phyloP scores from a whole-genome alignment of 2,797 vertebrate species.

The Xenentodon cancila region DNA sequence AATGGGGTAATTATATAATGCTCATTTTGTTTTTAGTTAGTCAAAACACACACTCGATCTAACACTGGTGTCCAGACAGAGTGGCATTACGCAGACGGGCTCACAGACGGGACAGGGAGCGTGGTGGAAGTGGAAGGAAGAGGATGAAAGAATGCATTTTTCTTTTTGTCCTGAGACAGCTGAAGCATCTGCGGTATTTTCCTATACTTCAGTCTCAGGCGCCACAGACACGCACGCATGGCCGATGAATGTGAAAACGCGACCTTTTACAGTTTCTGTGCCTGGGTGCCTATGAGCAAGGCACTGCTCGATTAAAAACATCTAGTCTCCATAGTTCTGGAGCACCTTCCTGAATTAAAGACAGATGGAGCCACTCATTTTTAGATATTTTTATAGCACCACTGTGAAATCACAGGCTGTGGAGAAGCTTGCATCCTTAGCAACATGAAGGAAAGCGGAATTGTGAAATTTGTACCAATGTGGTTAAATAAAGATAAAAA shows the following conservation, averaged over 20 bases:
- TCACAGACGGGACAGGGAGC: slow-evolving; percentile 31
- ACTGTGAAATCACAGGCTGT: too few relatives aligned
- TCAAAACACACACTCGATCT: slow-evolving; percentile 9
- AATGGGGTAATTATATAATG: slow-evolving; percentile 48
- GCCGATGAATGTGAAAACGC: slow-evolving; percentile 45
- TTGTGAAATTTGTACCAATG: too few relatives aligned
- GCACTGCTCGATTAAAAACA: too few relatives aligned
- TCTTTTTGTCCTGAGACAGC: slow-evolving; percentile 57
- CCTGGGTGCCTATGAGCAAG: too few relatives aligned
- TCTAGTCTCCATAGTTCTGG: too few relatives aligned
- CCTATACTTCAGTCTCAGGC: slow-evolving; percentile 50
- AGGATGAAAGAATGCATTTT: slow-evolving; percentile 74
- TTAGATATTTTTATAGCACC: too few relatives aligned
- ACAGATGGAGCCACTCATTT: too few relatives aligned
- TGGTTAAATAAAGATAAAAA: not conserved
- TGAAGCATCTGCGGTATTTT: slow-evolving; percentile 69
- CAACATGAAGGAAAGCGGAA: too few relatives aligned
- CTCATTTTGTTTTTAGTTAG: slow-evolving; percentile 43
- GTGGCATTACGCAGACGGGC: slow-evolving; percentile 29
- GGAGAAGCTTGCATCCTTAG: too few relatives aligned
- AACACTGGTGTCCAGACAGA: slow-evolving; percentile 14
- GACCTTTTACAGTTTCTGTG: slow-evolving; percentile 43
- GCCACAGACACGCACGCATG: slow-evolving; percentile 23
- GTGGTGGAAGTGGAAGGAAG: slow-evolving; percentile 53
- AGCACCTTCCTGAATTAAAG: too few relatives aligned